Evolutionary conservation across 1,140 invertebrate genomes (phyloP).

Genomic region (Augochlora pura): DNA sequence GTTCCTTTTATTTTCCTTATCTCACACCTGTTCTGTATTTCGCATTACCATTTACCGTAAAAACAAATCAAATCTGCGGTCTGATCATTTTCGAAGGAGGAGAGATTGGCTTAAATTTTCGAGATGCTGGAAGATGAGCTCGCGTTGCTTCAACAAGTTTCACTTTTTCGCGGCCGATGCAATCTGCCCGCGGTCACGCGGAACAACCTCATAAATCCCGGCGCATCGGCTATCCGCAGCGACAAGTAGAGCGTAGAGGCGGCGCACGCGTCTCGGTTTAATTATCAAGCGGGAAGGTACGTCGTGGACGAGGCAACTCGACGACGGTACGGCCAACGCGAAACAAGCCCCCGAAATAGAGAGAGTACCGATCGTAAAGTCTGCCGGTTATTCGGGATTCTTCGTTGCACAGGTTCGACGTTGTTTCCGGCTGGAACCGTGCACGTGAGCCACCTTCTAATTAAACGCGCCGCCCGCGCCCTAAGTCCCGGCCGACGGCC

Average conservation of each 20-base stretch:
- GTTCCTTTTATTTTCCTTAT: too few relatives aligned
- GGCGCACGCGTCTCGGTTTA: neutral
- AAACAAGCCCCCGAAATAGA: neutral
- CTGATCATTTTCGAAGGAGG: too few relatives aligned
- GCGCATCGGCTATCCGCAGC: neutral
- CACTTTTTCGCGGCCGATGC: too few relatives aligned
- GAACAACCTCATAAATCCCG: neutral
- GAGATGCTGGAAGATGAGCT: too few relatives aligned
- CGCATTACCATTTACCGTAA: too few relatives aligned
- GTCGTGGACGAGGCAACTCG: too few relatives aligned
- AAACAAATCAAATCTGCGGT: too few relatives aligned
- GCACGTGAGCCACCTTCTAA: slow-evolving; percentile 2
- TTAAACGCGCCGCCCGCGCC: slow-evolving; percentile 16
- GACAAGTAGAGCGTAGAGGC: neutral
- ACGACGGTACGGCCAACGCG: neutral
- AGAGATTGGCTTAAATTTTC: too few relatives aligned
- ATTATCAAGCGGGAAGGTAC: neutral
- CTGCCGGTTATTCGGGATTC: slow-evolving; percentile 2
- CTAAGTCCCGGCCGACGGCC: neutral
- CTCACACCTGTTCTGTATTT: too few relatives aligned
- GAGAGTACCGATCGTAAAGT: slow-evolving; percentile 13
- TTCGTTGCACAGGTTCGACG: neutral
- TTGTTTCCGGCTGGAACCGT: neutral
- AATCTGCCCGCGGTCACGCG: neutral
- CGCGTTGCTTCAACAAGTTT: too few relatives aligned